Percentiles rank a stretch among this genome's conserved stretches.
These are phyloP conservation scores for Ia io DNA, from an alignment of 2,113 vertebrate species.

Conservation along the genomic window DNA sequence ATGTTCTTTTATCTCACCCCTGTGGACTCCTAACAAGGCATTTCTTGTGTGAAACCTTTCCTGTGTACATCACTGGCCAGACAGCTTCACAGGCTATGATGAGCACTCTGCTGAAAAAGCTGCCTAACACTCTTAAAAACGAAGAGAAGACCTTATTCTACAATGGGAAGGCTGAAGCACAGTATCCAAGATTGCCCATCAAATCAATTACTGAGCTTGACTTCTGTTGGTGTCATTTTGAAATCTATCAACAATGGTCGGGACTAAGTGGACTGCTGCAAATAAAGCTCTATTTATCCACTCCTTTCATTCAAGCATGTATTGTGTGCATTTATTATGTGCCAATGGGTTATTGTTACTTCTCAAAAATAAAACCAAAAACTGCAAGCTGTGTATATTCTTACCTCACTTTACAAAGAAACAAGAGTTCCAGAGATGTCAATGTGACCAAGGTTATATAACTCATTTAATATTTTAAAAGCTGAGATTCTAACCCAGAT, in stretches of 20 bases:
- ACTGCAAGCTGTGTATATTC: not conserved
- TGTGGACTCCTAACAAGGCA: not conserved
- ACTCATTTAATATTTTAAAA: not conserved
- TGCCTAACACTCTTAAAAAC: not conserved
- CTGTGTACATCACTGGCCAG: not conserved
- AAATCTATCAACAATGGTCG: conserved; percentile 3
- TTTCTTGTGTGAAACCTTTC: not conserved
- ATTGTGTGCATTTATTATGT: not conserved
- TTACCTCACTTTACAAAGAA: not conserved
- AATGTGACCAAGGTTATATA: not conserved
- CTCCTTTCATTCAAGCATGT: not conserved
- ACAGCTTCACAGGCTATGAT: not conserved
- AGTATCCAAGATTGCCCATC: not conserved
- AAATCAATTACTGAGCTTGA: not conserved
- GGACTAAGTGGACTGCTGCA: not conserved
- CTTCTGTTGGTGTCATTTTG: not conserved
- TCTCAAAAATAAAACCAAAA: conserved; percentile 29
- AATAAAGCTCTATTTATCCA: not conserved
- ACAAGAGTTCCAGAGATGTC: not conserved
- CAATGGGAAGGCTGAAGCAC: not conserved
- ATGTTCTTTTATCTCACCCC: not conserved
- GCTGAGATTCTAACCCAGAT: not conserved
- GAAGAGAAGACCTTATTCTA: not conserved
- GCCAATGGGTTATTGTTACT: not conserved
- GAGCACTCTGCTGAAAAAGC: not conserved